These are phyloP conservation scores for Pteropus rufus DNA, from an alignment of 2,797 vertebrate genomes.

Conservation along the genomic window DNA sequence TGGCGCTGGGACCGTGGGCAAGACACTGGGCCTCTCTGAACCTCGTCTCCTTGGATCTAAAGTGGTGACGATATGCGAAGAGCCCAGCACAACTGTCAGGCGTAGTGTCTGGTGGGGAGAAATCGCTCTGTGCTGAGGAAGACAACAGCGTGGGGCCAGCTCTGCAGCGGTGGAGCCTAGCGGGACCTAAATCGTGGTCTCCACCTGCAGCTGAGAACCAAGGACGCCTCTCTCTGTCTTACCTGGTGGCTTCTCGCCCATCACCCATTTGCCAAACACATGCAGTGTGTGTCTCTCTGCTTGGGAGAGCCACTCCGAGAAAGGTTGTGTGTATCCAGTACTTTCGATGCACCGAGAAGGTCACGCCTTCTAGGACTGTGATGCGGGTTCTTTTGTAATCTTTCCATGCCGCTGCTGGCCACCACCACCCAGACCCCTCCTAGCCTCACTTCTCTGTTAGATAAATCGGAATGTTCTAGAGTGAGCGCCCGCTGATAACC, in stretches of 20 bases:
- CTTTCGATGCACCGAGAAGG: neutral
- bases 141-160: accelerated
- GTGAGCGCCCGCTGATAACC: neutral
- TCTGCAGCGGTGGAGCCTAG: neutral
- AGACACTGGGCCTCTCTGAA: neutral
- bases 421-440: neutral
- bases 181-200: neutral
- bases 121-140: accelerated
- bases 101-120: neutral
- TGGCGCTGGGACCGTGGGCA: neutral
- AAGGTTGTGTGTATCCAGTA: neutral
- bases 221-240: neutral
- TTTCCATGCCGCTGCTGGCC: neutral
- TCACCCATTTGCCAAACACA: neutral
- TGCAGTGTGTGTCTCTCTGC: neutral
- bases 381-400: neutral
- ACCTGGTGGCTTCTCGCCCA: neutral
- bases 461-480: neutral
- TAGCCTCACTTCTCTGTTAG: neutral
- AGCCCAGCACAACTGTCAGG: neutral
- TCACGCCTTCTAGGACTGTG: neutral
- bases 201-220: neutral
- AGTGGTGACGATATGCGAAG: neutral
- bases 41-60: neutral
- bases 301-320: neutral